Percentiles rank a stretch among this genome's conserved stretches.
Conservation (phyloP, 2,888 invertebrate genomes). For the Luperina nickerlii region DNA sequence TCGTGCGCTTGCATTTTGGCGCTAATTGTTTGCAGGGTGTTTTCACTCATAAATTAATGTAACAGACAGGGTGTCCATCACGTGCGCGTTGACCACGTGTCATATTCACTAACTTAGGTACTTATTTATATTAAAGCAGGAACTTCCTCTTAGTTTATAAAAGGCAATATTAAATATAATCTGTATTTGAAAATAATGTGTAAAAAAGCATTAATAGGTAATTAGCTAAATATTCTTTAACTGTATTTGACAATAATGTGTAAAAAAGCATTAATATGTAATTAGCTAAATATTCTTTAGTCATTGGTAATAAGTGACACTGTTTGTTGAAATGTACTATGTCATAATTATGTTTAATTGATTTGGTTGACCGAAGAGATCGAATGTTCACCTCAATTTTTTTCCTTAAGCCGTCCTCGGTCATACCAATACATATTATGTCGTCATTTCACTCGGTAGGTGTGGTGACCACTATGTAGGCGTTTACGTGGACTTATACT, state of each 20-base stretch:
- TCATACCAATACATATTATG: neutral
- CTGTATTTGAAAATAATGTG: neutral
- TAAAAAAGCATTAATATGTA: too few species aligned
- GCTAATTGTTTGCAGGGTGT: neutral
- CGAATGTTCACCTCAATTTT: neutral
- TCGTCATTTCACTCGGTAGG: conserved; percentile 5
- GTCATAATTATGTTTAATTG: neutral
- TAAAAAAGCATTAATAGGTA: too few species aligned
- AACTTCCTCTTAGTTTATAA: neutral
- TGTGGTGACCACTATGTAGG: neutral
- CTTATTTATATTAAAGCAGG: conserved; percentile 5
- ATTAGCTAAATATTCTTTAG: too few species aligned
- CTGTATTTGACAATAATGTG: neutral
- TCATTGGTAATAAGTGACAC: neutral
- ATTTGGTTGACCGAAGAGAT: conserved; percentile 23
- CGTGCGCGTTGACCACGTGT: neutral
- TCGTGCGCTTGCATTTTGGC: neutral
- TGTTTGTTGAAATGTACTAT: neutral
- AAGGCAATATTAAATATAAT: neutral
- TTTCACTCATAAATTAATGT: neutral
- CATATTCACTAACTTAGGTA: neutral
- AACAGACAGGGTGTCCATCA: neutral
- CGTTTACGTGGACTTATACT: neutral
- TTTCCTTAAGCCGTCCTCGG: conserved; percentile 5
- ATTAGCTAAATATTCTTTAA: too few species aligned